Conservation (phyloP, 2,888 invertebrate species). For the Orchestes rusci region DNA sequence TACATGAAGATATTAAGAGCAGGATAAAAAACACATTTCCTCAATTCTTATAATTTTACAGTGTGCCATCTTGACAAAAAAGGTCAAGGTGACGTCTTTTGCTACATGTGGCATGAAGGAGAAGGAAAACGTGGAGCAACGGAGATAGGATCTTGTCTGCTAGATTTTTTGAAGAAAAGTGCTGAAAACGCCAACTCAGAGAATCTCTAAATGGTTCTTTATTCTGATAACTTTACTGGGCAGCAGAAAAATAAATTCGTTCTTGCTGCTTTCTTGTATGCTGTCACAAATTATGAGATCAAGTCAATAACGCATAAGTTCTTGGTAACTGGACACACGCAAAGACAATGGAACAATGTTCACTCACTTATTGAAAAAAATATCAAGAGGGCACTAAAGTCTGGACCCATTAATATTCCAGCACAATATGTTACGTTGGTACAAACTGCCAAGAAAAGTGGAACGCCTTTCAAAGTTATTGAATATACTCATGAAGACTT, state of each 20-base stretch:
- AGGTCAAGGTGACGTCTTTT: background rate
- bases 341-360: background rate
- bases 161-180: constrained; percentile 1
- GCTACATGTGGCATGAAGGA: background rate
- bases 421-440: background rate
- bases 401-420: background rate
- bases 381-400: background rate
- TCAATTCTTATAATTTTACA: constrained; percentile 34
- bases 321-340: background rate
- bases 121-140: background rate
- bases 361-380: background rate
- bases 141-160: background rate
- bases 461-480: background rate
- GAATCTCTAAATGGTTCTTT: constrained; percentile 15
- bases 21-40: too few species aligned
- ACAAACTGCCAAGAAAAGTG: background rate
- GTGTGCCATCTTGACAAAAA: constrained; percentile 24
- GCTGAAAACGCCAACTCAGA: constrained; percentile 10
- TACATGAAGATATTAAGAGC: too few species aligned
- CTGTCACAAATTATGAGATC: background rate
- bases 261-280: background rate
- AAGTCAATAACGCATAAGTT: background rate
- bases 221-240: background rate
- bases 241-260: background rate
- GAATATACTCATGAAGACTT: background rate